A percentile compares a stretch with the other conserved stretches of the same genome.
These are phyloP conservation scores for Alloscopus bannaensis DNA, from an alignment of 2,888 invertebrate genomes.

Conservation along the genomic window DNA sequence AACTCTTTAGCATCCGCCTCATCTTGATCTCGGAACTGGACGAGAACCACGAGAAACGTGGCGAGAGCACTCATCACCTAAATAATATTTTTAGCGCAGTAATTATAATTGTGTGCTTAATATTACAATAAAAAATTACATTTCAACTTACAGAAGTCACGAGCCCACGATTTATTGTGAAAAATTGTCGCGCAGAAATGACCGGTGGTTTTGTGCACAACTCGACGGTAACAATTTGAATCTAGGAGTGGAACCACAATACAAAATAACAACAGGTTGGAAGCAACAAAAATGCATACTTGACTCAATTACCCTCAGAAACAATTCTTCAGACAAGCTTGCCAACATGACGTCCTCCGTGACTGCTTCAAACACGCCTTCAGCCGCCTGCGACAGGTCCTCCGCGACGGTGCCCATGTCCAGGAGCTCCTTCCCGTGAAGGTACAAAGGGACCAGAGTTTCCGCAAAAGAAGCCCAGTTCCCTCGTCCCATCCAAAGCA, in stretches of 20 bases:
- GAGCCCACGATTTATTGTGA: slow-evolving; percentile 59
- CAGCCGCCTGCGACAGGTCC: slow-evolving; percentile 41
- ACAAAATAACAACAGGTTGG: not conserved
- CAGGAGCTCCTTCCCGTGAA: slow-evolving; percentile 54
- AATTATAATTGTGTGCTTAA: not conserved
- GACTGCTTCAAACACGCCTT: slow-evolving; percentile 42
- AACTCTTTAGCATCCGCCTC: slow-evolving; percentile 29
- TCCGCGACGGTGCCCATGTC: slow-evolving; percentile 54
- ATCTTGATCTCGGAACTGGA: slow-evolving; percentile 65
- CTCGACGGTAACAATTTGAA: slow-evolving; percentile 49
- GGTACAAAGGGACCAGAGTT: slow-evolving; percentile 45
- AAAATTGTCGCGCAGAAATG: slow-evolving; percentile 61
- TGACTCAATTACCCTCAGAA: slow-evolving; percentile 37
- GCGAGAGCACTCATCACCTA: slow-evolving; percentile 59
- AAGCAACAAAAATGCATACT: not conserved
- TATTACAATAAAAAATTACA: not conserved
- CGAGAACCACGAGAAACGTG: slow-evolving; percentile 62
- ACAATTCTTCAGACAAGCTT: slow-evolving; percentile 40
- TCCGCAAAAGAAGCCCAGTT: slow-evolving; percentile 13
- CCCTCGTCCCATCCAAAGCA: slow-evolving; percentile 56
- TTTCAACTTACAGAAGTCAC: slow-evolving; percentile 59
- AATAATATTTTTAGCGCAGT: not conserved
- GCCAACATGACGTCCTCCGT: slow-evolving; percentile 53
- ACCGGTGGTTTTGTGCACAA: slow-evolving; percentile 56
- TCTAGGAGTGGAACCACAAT: slow-evolving; percentile 23